These are phyloP conservation scores for Halyomorpha halys DNA, from an alignment of 1,140 invertebrate genomes.

Conservation along the genomic window DNA sequence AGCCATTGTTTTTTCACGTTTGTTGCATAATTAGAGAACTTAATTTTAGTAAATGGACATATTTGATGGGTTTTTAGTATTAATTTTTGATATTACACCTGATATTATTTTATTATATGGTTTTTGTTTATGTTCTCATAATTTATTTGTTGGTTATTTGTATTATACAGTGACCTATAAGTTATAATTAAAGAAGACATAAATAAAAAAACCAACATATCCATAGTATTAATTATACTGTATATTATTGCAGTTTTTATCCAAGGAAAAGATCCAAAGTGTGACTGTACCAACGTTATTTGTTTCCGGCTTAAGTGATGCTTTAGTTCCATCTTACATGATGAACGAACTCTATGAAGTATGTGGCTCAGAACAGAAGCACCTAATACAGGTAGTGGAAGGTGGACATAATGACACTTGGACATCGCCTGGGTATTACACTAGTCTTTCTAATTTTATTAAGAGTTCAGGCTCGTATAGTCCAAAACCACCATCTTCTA, in stretches of 20 bases:
- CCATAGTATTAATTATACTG: too few relatives aligned
- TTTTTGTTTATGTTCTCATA: too few relatives aligned
- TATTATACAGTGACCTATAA: too few relatives aligned
- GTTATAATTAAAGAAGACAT: too few relatives aligned
- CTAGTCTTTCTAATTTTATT: constrained; percentile 29
- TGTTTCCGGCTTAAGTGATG: constrained; percentile 70
- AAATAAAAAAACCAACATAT: too few relatives aligned
- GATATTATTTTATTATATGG: too few relatives aligned
- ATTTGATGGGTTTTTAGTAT: too few relatives aligned
- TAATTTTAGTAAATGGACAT: too few relatives aligned
- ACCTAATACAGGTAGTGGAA: constrained; percentile 55
- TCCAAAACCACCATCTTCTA: constrained; percentile 24
- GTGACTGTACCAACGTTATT: constrained; percentile 61
- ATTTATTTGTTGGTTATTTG: too few relatives aligned
- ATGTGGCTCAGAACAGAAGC: constrained; percentile 59
- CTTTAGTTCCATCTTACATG: constrained; percentile 76
- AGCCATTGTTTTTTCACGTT: too few relatives aligned
- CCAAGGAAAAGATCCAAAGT: constrained; percentile 54
- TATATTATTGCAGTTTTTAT: constrained; percentile 53
- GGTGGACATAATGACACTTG: constrained; percentile 86
- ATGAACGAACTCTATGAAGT: constrained; percentile 62
- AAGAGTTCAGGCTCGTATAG: constrained; percentile 20
- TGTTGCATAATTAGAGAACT: too few relatives aligned
- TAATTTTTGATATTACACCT: too few relatives aligned
- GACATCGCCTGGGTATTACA: constrained; percentile 38